phyloP scores from a whole-genome alignment of 2,888 invertebrate genomes.

The Pseudanteris insignis region DNA sequence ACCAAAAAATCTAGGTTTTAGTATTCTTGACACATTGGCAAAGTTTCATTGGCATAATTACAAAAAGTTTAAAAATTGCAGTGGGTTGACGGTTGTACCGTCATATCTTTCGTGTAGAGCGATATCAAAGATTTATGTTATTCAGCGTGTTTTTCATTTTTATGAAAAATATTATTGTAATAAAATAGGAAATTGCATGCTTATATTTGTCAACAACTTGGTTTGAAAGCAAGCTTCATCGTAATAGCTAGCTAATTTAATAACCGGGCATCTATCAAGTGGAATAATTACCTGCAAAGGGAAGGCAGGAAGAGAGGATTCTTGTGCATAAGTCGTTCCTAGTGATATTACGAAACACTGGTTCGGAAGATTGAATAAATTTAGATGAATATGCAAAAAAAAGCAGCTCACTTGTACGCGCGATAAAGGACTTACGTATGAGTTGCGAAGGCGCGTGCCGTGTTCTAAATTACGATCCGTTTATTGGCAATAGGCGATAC shows the following conservation, averaged over 20 bases:
- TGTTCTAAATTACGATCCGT: constrained; percentile 64
- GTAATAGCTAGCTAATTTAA: background rate
- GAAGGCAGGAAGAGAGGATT: background rate
- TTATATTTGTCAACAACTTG: no score
- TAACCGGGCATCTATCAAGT: background rate
- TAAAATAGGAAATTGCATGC: no score
- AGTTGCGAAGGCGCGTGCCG: constrained; percentile 58
- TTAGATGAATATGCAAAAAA: background rate
- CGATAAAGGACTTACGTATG: constrained; percentile 10
- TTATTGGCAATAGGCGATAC: constrained; percentile 64
- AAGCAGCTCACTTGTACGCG: constrained; percentile 10
- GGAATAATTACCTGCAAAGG: constrained; percentile 19
- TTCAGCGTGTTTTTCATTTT: no score
- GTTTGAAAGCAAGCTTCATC: no score
- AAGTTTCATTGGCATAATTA: no score
- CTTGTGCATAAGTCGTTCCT: constrained; percentile 21
- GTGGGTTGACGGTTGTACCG: no score
- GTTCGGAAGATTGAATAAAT: constrained; percentile 4
- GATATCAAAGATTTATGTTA: no score
- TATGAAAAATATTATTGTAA: no score
- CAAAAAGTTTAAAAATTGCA: no score
- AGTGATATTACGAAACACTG: constrained; percentile 2
- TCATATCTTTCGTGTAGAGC: no score
- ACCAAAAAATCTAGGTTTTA: no score
- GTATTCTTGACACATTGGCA: no score